These are phyloP conservation scores for Trochalopteron elliotii DNA, from an alignment of 2,113 vertebrate genomes.

Conservation along the genomic window DNA sequence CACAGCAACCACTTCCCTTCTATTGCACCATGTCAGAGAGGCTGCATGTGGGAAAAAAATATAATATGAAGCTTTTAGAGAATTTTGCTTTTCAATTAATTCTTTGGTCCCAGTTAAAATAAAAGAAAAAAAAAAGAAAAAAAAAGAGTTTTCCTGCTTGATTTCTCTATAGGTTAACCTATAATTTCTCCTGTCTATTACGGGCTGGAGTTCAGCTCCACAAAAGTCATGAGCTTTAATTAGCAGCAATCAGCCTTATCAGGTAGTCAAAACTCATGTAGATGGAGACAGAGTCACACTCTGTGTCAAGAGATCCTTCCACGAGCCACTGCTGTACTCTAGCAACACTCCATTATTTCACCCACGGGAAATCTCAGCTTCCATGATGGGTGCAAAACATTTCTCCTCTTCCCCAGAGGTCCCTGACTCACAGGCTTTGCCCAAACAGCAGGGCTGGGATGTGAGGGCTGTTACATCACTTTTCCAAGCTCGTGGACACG, in stretches of 20 bases:
- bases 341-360: not conserved
- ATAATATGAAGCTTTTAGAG: not conserved
- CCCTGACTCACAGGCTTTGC: slow-evolving; percentile 2
- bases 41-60: not conserved
- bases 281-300: not conserved
- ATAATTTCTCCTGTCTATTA: not conserved
- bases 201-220: not conserved
- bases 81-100: not conserved
- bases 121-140: not conserved
- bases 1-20: not conserved
- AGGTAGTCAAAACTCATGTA: not conserved
- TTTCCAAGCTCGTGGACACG: not conserved
- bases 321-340: not conserved
- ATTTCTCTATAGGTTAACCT: not conserved
- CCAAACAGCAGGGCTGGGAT: not conserved
- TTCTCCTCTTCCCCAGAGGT: not conserved
- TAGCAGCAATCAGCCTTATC: not conserved
- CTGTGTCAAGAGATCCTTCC: not conserved
- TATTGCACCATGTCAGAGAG: not conserved
- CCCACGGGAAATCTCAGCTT: not conserved
- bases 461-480: not conserved
- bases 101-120: not conserved
- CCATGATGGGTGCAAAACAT: accelerated
- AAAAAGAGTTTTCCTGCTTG: not conserved
- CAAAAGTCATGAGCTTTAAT: not conserved